Evolutionary conservation across 2,797 vertebrate genomes (phyloP), one percentile per base, ranked within the genome.

Genomic region (Poeciliopsis paucimaculata): DNA sequence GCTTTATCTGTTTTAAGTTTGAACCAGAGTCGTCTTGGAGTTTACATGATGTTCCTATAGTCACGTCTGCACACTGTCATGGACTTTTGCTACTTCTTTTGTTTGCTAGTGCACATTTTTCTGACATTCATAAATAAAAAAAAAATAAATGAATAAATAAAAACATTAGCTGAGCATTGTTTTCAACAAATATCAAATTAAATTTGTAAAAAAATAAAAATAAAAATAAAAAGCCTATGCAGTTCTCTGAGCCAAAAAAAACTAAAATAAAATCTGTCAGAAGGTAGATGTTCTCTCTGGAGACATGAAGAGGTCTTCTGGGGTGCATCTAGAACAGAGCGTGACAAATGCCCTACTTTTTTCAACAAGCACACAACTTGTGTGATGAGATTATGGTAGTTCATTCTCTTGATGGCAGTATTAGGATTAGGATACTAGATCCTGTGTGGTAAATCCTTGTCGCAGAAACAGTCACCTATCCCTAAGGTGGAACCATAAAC

Each of bases 391-490:
- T 41, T 39, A 68, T 68, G 36, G 64, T 68, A 2, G 20, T 68
- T 68, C 64, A 68, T 68, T 68, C 64, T 68, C n/a, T 23, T 68
- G 9, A 68, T 41, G 64, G 16, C 64, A 68, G 64, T 68, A 12
- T 68, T 23, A 51, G 49, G 49, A 39, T 26, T 23, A 68, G 9
- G 20, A 34, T 26, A 36, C 8, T 18, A 5, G 62, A 64, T 64
- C 34, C 62, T 36, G 62, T 9, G 3, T 68, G 36, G 64, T 2
- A 5, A 39, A 39, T 68, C 36, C 64, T 66, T 66, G 34, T 39
- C 0, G 3, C 64, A 68, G 20, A 36, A 11, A 36, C 36, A 68
- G 18, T 68, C 64, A 41, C 18, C 64, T 68, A 68, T 68, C 18
- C 36, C 36, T 68, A 12, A 66, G 18, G 34, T 20, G 16, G 18